phyloP scores from a whole-genome alignment of 2,797 vertebrate species.

The Anguilla megastoma region DNA sequence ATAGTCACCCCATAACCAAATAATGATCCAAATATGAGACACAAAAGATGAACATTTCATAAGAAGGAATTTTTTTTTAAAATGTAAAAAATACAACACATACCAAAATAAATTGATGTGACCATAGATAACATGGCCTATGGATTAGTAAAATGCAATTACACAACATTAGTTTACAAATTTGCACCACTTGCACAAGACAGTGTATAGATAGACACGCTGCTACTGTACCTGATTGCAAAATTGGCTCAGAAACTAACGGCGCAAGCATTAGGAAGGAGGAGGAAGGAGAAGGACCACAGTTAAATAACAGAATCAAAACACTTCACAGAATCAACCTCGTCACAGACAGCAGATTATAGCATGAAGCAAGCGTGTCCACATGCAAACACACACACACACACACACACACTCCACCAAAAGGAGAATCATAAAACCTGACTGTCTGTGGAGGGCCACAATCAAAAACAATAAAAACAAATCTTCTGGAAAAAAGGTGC shows the following conservation, averaged over 20 bases:
- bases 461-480: not conserved
- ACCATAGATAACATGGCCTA: too few species aligned
- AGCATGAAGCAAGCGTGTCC: not conserved
- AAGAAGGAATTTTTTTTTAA: too few species aligned
- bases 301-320: constrained; percentile 4
- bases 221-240: constrained; percentile 98
- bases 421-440: not conserved
- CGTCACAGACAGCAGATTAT: not conserved
- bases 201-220: constrained; percentile 26
- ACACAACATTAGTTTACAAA: not conserved
- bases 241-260: constrained; percentile 95
- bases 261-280: constrained; percentile 76
- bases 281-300: constrained; percentile 53
- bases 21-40: not conserved
- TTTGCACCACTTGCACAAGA: not conserved
- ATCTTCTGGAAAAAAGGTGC: not conserved
- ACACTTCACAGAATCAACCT: not conserved
- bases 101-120: too few species aligned
- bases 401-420: not conserved
- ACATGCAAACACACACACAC: not conserved
- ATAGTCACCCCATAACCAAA: too few species aligned
- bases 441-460: too few species aligned
- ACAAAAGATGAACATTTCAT: too few species aligned
- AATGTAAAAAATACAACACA: too few species aligned
- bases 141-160: not conserved